Base-by-base conservation (phyloP, 2,113 vertebrate genomes). In the Meleagris gallopavo region DNA sequence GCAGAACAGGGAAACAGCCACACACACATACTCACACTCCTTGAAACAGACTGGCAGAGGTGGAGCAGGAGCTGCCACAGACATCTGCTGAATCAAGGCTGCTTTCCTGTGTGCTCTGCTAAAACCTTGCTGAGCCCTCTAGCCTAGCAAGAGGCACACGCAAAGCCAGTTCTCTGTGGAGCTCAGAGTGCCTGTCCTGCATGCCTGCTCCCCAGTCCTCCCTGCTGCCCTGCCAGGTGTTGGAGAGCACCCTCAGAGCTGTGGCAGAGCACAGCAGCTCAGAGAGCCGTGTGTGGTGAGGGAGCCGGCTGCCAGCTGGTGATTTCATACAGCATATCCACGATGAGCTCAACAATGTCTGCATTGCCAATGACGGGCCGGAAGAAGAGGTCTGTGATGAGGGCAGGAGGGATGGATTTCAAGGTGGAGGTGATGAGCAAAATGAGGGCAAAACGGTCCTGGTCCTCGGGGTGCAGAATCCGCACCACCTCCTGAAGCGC, bases 341-440 rank as follows among this genome's bases (percentile, higher is more conserved):
- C 93, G 9, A 99, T 94, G 52, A 99, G 97, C 82, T 98, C 97
- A 4, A 98, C 52, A 15, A 99, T 98, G 76, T 99, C 98, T 0
- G 98, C 80, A 13, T 97, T 97, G 45, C 99, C 99, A 17, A 99
- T 98, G 91, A 99, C 9, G 0, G 99, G 98, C 41, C 98, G 96
- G 96, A 99, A 99, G 97, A 99, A 99, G 54, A 99, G 99, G 36
- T 98, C 98, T 0, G 97, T 98, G 93, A 99, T 93, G 69, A 99
- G 98, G 32, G 95, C 41, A 2, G 98, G 97, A 2, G 99, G 98
- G 88, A 99, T 97, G 61, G 98, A 98, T 69, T 98, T 98, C n/a
- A 99, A 91, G 21, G 97, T 95, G 52, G 98, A 98, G 34, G 98
- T 87, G 0, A 96, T 96, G 50, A 99, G 98, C 14, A 99, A 97